A percentile compares a stretch with the other conserved stretches of the same genome.
Evolutionary conservation across 2,888 invertebrate species (phyloP).

Genomic region (Ectobius pallidus): DNA sequence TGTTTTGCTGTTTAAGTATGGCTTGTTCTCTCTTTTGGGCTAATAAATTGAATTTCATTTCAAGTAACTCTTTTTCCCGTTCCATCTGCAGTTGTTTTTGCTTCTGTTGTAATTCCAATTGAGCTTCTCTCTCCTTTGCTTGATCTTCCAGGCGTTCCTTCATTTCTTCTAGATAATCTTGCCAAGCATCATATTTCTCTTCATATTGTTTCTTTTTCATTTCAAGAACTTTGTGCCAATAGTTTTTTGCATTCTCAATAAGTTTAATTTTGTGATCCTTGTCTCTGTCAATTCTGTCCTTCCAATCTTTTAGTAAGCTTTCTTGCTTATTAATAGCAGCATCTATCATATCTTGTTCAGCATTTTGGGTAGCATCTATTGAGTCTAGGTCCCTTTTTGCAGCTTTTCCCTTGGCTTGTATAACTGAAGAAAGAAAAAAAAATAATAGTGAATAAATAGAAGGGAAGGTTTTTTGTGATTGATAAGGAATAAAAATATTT

Average conservation of each 20-base stretch:
- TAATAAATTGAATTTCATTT: not conserved
- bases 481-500: too few relatives aligned
- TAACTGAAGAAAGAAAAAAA: too few relatives aligned
- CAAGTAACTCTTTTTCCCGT: not conserved
- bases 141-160: not conserved
- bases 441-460: too few relatives aligned
- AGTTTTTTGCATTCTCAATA: not conserved
- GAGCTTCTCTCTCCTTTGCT: not conserved
- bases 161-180: not conserved
- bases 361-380: too few relatives aligned
- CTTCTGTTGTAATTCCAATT: not conserved
- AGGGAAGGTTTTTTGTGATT: too few relatives aligned
- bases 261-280: not conserved
- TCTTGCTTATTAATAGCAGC: not conserved
- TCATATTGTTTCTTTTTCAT: not conserved
- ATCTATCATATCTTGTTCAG: not conserved
- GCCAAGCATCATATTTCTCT: not conserved
- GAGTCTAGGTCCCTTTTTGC: too few relatives aligned
- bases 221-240: not conserved
- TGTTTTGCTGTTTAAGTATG: not conserved
- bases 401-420: too few relatives aligned
- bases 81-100: not conserved
- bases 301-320: not conserved
- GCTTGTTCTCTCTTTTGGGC: not conserved
- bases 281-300: not conserved